Evolutionary conservation across 1,140 invertebrate genomes (phyloP), one percentile per base, ranked within the genome.

Genomic region (Platyura marginata): DNA sequence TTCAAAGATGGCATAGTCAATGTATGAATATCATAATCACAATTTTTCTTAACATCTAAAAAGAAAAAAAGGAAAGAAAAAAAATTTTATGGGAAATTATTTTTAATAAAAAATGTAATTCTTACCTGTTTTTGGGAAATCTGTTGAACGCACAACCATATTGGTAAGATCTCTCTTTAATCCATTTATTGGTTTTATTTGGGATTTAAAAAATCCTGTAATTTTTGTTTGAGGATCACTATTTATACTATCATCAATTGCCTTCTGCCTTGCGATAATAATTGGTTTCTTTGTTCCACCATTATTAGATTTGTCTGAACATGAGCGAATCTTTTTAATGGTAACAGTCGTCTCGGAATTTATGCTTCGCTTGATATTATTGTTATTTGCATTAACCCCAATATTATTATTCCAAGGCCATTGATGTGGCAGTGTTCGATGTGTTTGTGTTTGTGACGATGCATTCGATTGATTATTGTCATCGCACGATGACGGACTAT

Each of bases 141-240:
- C 25, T 2, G 41, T 42, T 13, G 41, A 29, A n/a, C 41, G 41
- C 2, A 33, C 57, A 46, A 43, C 51, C 41, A 47, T 49, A 8
- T 49, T 46, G 43, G 52, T 49, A 34, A 56, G 47, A 35, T 67
- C 63, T n/a, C 61, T 51, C 55, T 52, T 21, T 46, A 65, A 43
- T 38, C 58, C 61, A 47, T 64, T 68, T 50, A 73, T 70, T 9
- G 77, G 69, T 57, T 84, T 84, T 58, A 79, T 77, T 56, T 84
- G 79, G 3, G 77, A 72, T 50, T 80, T 84, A 50, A 83, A 86
- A 55, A 80, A 86, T 51, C 83, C 79, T 2, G 81, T 86, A 50
- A 86, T 86, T 51, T 79, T 77, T 3, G 58, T 61, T 48, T 61
- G 58, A 9, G 57, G 58, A 48, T 59, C 57, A 8, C n/a, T 8